Conservation (phyloP, 1,140 invertebrate genomes). For the Hormaphis cornu region DNA sequence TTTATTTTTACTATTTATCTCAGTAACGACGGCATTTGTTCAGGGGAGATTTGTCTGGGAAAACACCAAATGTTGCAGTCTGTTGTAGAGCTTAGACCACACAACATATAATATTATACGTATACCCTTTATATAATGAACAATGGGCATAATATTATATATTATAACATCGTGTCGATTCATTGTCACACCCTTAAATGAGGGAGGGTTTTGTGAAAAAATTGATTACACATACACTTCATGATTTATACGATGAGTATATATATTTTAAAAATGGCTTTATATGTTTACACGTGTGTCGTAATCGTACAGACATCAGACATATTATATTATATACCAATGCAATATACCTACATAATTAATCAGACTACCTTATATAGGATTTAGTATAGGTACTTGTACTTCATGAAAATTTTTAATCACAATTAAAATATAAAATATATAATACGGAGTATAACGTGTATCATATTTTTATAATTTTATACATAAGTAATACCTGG, state of each 20-base stretch:
- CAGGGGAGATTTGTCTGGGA: conserved; percentile 5
- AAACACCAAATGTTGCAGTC: conserved; percentile 22
- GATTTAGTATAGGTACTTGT: too few relatives aligned
- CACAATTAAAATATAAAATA: too few relatives aligned
- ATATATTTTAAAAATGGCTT: not conserved
- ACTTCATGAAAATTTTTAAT: too few relatives aligned
- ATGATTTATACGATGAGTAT: not conserved
- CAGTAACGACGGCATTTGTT: not conserved
- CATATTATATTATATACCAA: too few relatives aligned
- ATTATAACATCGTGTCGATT: not conserved
- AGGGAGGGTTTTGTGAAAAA: not conserved
- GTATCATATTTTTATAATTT: too few relatives aligned
- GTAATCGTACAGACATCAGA: not conserved
- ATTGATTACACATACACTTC: not conserved
- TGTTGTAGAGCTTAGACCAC: not conserved
- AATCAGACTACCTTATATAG: too few relatives aligned
- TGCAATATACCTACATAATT: too few relatives aligned
- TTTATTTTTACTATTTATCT: conserved; percentile 13
- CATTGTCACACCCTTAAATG: not conserved
- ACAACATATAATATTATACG: too few relatives aligned
- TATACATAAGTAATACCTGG: too few relatives aligned
- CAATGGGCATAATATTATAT: too few relatives aligned
- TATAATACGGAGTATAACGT: too few relatives aligned
- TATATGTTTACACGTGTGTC: too few relatives aligned
- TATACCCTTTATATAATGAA: not conserved